Conservation (phyloP, 2,888 invertebrate genomes). For the Tenodera sinensis region DNA sequence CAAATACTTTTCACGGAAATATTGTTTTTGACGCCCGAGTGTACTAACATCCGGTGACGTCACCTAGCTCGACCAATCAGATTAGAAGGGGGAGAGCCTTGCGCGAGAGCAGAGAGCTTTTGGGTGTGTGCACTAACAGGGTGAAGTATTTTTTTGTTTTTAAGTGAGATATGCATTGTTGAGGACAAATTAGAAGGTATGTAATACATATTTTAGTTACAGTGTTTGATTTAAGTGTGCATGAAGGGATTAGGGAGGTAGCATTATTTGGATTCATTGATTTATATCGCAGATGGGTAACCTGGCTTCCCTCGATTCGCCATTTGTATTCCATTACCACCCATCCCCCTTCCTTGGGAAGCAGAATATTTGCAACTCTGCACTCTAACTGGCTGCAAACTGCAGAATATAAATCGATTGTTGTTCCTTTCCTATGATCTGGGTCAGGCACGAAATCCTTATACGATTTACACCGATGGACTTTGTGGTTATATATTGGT, state of each 20-base stretch:
- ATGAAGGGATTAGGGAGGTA: background rate
- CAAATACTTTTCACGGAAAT: background rate
- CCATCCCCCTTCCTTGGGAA: slow-evolving; percentile 9
- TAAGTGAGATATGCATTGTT: slow-evolving; percentile 25
- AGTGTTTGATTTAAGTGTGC: background rate
- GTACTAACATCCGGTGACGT: slow-evolving; percentile 19
- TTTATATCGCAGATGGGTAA: slow-evolving; percentile 23
- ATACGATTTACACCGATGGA: background rate
- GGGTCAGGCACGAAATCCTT: background rate
- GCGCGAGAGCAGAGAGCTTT: slow-evolving; percentile 16
- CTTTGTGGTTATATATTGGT: background rate
- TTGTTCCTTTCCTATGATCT: background rate
- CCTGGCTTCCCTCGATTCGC: background rate
- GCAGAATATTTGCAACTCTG: background rate
- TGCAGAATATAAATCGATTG: background rate
- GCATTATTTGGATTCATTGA: background rate
- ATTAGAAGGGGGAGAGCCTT: slow-evolving; percentile 6
- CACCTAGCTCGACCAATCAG: slow-evolving; percentile 9
- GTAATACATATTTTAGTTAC: slow-evolving; percentile 7
- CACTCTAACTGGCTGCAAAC: background rate
- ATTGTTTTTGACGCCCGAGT: background rate
- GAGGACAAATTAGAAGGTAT: slow-evolving; percentile 23
- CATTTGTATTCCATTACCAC: slow-evolving; percentile 20
- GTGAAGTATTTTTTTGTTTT: slow-evolving; percentile 23
- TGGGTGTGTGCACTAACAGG: slow-evolving; percentile 25